Evolutionary conservation across 1,140 invertebrate species (phyloP).

Genomic region (Achroia grisella): DNA sequence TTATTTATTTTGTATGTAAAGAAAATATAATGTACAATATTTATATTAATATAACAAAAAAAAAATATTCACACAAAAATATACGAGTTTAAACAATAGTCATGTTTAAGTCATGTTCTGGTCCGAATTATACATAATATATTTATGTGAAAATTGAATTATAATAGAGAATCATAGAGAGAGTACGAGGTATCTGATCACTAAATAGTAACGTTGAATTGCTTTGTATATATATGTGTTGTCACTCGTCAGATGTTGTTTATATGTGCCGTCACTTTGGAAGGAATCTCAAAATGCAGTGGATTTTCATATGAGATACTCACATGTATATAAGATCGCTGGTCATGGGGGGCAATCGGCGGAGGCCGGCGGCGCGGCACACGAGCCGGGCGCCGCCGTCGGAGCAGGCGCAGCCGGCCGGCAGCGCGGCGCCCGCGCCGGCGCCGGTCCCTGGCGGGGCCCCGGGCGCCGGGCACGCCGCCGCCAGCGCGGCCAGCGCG

Average conservation of each 20-base stretch:
- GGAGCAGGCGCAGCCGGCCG: conserved; percentile 33
- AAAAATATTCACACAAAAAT: too few species aligned
- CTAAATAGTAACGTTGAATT: too few species aligned
- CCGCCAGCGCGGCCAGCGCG: conserved; percentile 14
- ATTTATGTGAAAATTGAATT: too few species aligned
- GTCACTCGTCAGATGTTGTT: not conserved
- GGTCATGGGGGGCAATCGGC: conserved; percentile 34
- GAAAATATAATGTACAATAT: too few species aligned
- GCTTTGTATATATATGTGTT: too few species aligned
- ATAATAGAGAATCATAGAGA: too few species aligned
- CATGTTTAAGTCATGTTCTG: too few species aligned
- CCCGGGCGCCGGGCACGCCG: conserved; percentile 1
- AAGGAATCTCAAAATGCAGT: not conserved
- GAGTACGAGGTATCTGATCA: too few species aligned
- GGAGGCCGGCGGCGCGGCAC: conserved; percentile 32
- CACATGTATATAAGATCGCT: conserved; percentile 30
- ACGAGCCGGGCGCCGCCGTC: conserved; percentile 31
- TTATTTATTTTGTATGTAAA: too few species aligned
- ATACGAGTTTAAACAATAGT: too few species aligned
- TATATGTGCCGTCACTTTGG: not conserved
- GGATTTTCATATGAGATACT: conserved; percentile 7
- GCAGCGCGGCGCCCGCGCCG: conserved; percentile 11
- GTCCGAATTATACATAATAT: too few species aligned
- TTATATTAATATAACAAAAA: too few species aligned
- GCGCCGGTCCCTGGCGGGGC: conserved; percentile 14